phyloP scores from a whole-genome alignment of 2,113 vertebrate species.

The Xenotilapia longispinis region DNA sequence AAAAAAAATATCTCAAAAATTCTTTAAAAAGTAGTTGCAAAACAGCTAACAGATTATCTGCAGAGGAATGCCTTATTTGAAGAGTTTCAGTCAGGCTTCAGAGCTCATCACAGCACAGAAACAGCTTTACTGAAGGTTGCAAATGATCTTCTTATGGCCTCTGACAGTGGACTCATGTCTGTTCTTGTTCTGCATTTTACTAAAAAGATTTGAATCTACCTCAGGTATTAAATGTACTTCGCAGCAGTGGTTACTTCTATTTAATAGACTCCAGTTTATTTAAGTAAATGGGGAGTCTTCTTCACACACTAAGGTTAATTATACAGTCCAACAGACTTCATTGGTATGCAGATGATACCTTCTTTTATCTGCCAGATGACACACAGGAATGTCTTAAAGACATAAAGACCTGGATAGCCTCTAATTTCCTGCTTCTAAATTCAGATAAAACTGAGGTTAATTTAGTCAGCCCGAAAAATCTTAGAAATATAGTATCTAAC shows the following conservation, averaged over 20 bases:
- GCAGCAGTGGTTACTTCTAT: neutral
- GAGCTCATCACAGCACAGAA: neutral
- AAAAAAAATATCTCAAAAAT: neutral
- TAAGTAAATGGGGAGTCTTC: neutral
- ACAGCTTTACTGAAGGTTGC: neutral
- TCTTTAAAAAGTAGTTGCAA: neutral
- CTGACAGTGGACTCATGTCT: neutral
- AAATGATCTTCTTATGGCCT: neutral
- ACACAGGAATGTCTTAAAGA: neutral
- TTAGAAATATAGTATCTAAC: neutral
- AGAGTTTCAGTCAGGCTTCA: neutral
- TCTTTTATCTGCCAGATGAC: neutral
- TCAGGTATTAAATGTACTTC: neutral
- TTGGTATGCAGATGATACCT: neutral
- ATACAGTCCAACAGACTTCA: neutral
- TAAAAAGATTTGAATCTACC: neutral
- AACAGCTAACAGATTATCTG: neutral
- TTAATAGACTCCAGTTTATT: neutral
- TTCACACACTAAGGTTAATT: neutral
- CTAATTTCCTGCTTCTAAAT: neutral
- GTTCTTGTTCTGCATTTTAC: neutral
- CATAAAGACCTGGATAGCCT: neutral
- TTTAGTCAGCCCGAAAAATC: neutral
- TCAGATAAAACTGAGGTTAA: neutral
- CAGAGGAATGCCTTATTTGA: neutral